Evolutionary conservation across 1,140 invertebrate species (phyloP).

Genomic region (Coenobita brevimanus): DNA sequence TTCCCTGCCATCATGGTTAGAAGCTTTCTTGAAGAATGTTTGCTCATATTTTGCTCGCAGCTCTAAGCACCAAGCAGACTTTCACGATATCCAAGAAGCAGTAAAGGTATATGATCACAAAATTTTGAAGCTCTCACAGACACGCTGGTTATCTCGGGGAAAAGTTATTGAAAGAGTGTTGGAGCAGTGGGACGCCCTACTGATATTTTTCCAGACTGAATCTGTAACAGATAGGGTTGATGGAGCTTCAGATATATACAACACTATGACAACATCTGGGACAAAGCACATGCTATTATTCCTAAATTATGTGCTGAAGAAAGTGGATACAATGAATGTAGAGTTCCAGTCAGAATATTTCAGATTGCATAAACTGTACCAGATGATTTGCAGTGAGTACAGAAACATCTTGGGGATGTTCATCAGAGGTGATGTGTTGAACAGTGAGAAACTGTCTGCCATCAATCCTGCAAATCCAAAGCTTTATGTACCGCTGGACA

Average conservation of each 20-base stretch:
- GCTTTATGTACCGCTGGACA: neutral
- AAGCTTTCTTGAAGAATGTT: conserved; percentile 9
- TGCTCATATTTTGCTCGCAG: conserved; percentile 20
- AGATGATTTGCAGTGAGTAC: conserved; percentile 24
- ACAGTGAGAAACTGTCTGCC: neutral
- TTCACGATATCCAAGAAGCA: conserved; percentile 19
- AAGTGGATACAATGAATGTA: conserved; percentile 33
- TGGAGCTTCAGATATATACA: conserved; percentile 31
- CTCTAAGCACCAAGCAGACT: neutral
- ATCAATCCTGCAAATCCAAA: conserved; percentile 12
- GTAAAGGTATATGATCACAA: conserved; percentile 21
- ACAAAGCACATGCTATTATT: conserved; percentile 45
- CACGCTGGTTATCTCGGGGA: neutral
- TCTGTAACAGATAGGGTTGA: conserved; percentile 6
- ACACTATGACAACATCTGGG: conserved; percentile 3
- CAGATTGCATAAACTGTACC: neutral
- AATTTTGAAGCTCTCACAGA: conserved; percentile 30
- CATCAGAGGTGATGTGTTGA: conserved; percentile 2
- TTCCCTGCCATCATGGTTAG: neutral
- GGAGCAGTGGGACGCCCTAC: conserved; percentile 14
- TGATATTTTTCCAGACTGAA: conserved; percentile 11
- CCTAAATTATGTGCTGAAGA: conserved; percentile 27
- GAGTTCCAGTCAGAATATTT: conserved; percentile 30
- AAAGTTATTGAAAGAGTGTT: conserved; percentile 4
- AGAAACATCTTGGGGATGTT: conserved; percentile 42